Evolutionary conservation across 2,113 vertebrate genomes (phyloP), one percentile per base, ranked within the genome.

Genomic region (Acanthisitta chloris): DNA sequence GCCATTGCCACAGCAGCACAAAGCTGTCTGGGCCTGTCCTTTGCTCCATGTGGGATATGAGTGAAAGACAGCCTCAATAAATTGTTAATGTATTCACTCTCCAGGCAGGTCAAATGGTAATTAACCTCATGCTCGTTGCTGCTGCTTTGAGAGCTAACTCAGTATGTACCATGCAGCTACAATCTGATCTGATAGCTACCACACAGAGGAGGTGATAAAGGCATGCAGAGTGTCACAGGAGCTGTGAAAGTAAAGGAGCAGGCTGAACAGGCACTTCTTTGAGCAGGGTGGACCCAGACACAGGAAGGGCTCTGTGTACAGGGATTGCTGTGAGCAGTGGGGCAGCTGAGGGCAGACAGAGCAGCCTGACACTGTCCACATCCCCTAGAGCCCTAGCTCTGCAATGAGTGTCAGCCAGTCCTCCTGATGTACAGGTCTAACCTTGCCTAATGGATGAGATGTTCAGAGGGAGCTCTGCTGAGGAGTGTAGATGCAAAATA

Each of bases 291-390:
- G 40, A 45, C 21, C 4, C 55, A 51, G 15, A 5, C 0, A 1
- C 25, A 45, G n/a, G 38, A 42, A 52, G 28, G 20, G 14, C 7
- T 55, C 36, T 49, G 55, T 1, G 1, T 9, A 2, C 13, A n/a
- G 29, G 40, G 38, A 14, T n/a, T 58, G 23, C 40, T 66, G 40
- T 25, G 57, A 46, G 38, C 46, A 38, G 15, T 16, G n/a, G 20
- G n/a, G 20, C 17, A 14, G 23, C 36, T 17, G 11, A n/a, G 48
- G 28, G 17, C 1, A 4, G 14, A 10, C 5, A 9, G 7, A 28
- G 13, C 54, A 55, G 20, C 33, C 31, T 48, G 36, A 54, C 31
- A 16, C 2, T 0, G 1, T 2, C 43, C 49, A 10, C 0, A 0
- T 3, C 74, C 31, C 16, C 1, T 2, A 16, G 8, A 86, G 21